Evolutionary conservation across 1,140 invertebrate species (phyloP), one percentile per base, ranked within the genome.

Genomic region (Eriosoma lanigerum): DNA sequence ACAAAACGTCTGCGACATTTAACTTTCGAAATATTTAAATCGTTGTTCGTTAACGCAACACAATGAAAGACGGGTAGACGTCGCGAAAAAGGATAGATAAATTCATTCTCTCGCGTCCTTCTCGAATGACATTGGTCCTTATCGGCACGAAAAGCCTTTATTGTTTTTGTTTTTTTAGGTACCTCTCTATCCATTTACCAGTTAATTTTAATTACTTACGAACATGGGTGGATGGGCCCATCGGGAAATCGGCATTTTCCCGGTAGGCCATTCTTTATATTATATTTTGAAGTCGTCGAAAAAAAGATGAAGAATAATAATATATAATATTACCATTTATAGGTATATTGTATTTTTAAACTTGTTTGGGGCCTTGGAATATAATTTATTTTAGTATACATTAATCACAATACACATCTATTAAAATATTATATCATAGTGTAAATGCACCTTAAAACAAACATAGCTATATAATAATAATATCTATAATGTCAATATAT

Each of bases 201-300:
- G 26, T 17, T 62, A 13, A 26, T 62, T 29, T 62, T 62, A 62
- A 62, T 62, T 62, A 62, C 26, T 62, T 62, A 62, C 26, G 26
- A 17, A 26, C 58, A 60, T n/a, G n/a, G n/a, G 32, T 38, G 32
- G 32, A 4, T 38, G 3, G 32, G 32, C 3, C 32, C n/a, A n/a
- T 29, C 26, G n/a, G n/a, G n/a, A n/a, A n/a, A n/a, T n/a, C n/a
- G n/a, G n/a, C n/a, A n/a, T n/a, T n/a, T n/a, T n/a, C 9, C 17
- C 58, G 6, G 1, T 26, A 24, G 56, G 12, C 15, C 15, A 58
- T 5, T 24, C 24, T 58, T 24, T 58, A 24, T 24, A 58, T 24
- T 58, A 15, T 24, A 26, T 58, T 58, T 58, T 58, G 24, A 24
- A 24, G 56, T 58, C 24, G 24, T 58, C 56, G 15, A n/a, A n/a